Base-by-base conservation (phyloP, 2,888 invertebrate genomes). In the Tineola bisselliella region DNA sequence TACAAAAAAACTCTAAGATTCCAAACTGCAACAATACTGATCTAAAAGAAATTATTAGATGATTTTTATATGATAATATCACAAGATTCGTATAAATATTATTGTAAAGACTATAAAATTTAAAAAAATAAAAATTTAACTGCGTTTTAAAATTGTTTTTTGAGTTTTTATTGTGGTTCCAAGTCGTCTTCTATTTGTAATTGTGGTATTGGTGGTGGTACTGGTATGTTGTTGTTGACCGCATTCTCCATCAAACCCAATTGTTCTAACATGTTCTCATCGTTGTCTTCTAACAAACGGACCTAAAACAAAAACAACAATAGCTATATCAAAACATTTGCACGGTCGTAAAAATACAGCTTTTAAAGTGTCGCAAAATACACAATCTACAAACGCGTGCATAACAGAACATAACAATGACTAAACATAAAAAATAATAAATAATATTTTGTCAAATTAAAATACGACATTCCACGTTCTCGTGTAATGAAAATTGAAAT, bases 171-270 rank as follows among this genome's bases (percentile, higher is more conserved):
- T 38, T 38, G 38, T 10, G 10, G 64, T 25, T 64, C 64, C 67
- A 72, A 74, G 64, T 80, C 80, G 64, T 83, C 84, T 68, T 86
- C 82, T 82, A 84, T 78, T 90, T 63, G 90, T 90, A 67, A 94
- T 90, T 62, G 96, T 91, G 69, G 91, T n/a, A 58, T n/a, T 10
- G 58, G 58, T 10, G 58, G 71, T 77, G 74, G 70, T n/a, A 71
- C 71, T 44, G 52, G 44, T 13, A 73, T 69, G 64, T 77, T 74
- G 68, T 79, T 79, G 63, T 71, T 74, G 11, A 66, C 74, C 63
- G 73, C 81, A 69, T 84, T 81, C 65, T 84, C 84, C 73, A 84
- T 78, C 66, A 86, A 68, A 2, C 86, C 84, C 12, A 87, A 75
- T 70, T 84, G 87, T 66, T 84, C 84, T 65, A 87, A 69, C 84